These are phyloP conservation scores for Falcunculus frontatus DNA, from an alignment of 2,113 vertebrate species.

Conservation along the genomic window DNA sequence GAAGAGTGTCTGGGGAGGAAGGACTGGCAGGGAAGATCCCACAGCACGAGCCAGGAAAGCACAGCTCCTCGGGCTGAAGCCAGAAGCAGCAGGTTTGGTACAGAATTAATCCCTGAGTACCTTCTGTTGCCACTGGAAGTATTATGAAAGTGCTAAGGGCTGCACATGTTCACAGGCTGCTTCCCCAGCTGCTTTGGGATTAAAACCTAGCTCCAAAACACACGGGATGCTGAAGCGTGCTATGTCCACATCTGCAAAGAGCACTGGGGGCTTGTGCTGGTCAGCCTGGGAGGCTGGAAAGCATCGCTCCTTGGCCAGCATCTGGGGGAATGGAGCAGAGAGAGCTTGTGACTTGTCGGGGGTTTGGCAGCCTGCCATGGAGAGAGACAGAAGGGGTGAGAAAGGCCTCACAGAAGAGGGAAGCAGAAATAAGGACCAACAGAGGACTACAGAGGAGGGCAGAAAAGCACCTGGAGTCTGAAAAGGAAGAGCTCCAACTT, in stretches of 20 bases:
- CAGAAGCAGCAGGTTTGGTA: constrained; percentile 34
- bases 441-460: background rate
- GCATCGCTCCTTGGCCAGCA: background rate
- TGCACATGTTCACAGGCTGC: constrained; percentile 18
- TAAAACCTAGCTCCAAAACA: background rate
- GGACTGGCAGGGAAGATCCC: background rate
- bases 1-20: background rate
- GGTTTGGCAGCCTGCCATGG: background rate
- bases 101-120: background rate
- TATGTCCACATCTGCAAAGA: background rate
- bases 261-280: background rate
- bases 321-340: background rate
- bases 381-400: fast-evolving
- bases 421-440: background rate
- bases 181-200: constrained; percentile 17
- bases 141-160: background rate
- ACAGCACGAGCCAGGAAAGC: background rate
- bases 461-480: background rate
- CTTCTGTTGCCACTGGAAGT: constrained; percentile 33
- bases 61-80: background rate
- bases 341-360: background rate
- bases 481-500: background rate
- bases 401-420: background rate
- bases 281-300: background rate
- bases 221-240: fast-evolving